Evolutionary conservation across 2,888 invertebrate species (phyloP), one percentile per base, ranked within the genome.

Genomic region (Koerneria pararmatus): DNA sequence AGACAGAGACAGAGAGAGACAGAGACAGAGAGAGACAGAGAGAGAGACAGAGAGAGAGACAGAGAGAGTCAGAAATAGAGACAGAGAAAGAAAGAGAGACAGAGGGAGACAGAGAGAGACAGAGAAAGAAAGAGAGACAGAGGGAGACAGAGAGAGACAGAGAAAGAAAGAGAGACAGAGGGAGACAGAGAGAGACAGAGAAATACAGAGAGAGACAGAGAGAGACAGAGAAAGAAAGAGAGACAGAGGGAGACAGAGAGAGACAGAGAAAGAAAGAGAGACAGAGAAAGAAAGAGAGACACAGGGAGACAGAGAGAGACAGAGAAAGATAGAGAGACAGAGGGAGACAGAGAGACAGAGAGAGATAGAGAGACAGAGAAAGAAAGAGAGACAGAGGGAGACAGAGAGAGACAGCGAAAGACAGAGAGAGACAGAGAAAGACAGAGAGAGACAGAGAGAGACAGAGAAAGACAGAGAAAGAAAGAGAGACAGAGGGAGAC

Each of bases 111-210:
- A n/a, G n/a, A n/a, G n/a, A n/a, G 48, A n/a, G n/a, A n/a, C n/a
- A n/a, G 48, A 19, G 48, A 31, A 32, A 60, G 60, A 60, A 49
- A 60, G 48, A 32, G 15, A 27, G 48, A 51, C n/a, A 48, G 48
- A 48, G 35, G 24, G 37, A 48, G 60, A 60, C 48, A 60, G 60
- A 48, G 8, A 1, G 8, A 60, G 60, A 60, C 48, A 60, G 48
- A 2, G 19, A 60, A 48, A 60, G 60, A 48, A 31, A 60, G 60
- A 60, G 35, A 35, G 34, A 60, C 48, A 31, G n/a, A n/a, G n/a
- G n/a, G n/a, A n/a, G n/a, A n/a, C n/a, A n/a, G n/a, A n/a, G n/a
- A n/a, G n/a, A n/a, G n/a, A n/a, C n/a, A n/a, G n/a, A n/a, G n/a
- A n/a, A n/a, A n/a, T n/a, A n/a, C n/a, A n/a, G n/a, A n/a, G n/a